phyloP scores from a whole-genome alignment of 2,797 vertebrate species.

The Neosalanx taihuensis region DNA sequence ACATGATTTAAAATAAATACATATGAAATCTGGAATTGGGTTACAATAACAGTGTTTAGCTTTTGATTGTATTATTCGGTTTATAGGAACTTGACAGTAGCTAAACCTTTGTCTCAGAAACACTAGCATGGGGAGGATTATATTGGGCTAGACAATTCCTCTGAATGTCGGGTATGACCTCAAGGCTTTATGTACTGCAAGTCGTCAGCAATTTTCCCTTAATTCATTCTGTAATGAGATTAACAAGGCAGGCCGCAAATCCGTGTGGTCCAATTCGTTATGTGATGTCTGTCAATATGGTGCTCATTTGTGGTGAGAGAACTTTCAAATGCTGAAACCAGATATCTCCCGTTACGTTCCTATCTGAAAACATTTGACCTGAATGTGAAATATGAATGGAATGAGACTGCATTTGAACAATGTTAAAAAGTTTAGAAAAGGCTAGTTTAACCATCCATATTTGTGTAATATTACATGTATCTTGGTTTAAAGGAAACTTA shows the following conservation, averaged over 20 bases:
- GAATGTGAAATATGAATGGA: too few species aligned
- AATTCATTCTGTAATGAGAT: constrained; percentile 81
- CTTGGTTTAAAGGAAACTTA: too few species aligned
- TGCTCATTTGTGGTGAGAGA: background rate
- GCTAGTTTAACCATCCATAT: too few species aligned
- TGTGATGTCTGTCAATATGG: background rate
- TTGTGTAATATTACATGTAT: too few species aligned
- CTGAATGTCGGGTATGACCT: constrained; percentile 77
- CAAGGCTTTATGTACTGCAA: constrained; percentile 62
- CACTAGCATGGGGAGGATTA: constrained; percentile 58
- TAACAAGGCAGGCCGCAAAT: constrained; percentile 71
- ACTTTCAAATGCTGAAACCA: too few species aligned
- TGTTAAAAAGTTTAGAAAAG: too few species aligned
- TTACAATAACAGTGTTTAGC: background rate
- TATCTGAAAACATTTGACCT: too few species aligned
- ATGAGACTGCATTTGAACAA: too few species aligned
- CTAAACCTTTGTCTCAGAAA: constrained; percentile 24
- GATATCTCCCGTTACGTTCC: too few species aligned
- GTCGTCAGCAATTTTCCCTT: constrained; percentile 80
- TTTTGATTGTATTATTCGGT: background rate
- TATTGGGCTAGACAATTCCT: constrained; percentile 65
- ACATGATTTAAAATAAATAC: too few species aligned
- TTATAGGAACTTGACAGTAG: background rate
- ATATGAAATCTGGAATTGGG: too few species aligned
- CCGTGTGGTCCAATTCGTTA: constrained; percentile 66